Evolutionary conservation across 1,140 invertebrate species (phyloP), one percentile per base, ranked within the genome.

Genomic region (Cryptotermes secundus): DNA sequence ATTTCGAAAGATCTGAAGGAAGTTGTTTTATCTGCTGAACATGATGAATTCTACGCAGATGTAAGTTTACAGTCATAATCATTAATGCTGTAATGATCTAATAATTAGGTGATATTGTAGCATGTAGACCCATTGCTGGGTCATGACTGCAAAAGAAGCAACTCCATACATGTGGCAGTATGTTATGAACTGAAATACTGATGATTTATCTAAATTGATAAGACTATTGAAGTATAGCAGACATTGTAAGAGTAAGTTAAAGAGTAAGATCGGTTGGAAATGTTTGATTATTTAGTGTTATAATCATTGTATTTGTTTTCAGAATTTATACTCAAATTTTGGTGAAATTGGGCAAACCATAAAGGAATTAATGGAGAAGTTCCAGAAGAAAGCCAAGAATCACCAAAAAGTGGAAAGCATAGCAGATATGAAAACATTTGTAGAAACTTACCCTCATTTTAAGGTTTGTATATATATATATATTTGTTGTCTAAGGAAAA

Each of bases 351-450:
- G 98, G 1, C 96, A 97, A 87, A 99, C 97, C 53, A 99, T 99
- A 85, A 99, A 99, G 90, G 93, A 95, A 79, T 90, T 99, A 38
- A 99, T 99, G 96, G 98, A 99, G 83, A 97, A 99, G 86, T 99
- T 99, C 90, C 98, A 99, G 90, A 95, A 93, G 86, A 98, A 98
- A 91, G 97, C 97, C 4, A 97, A 99, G 88, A 97, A 96, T 87
- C 96, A 97, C 86, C 97, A 99, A 88, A 99, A 99, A 92, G 95
- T 99, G 6, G 99, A 99, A 91, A 99, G 97, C 86, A 99, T 99
- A 87, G 93, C 95, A 0, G 99, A 99, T 89, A 99, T 99, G 98
- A 99, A 99, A 92, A 95, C 95, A 87, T 99, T 99, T 91, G 96
- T 99, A 22, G 99, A 99, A 89, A 96, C 96, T 26, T 99, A 99